Evolutionary conservation across 2,113 vertebrate genomes (phyloP).

Genomic region (Hirundichthys speculiger): DNA sequence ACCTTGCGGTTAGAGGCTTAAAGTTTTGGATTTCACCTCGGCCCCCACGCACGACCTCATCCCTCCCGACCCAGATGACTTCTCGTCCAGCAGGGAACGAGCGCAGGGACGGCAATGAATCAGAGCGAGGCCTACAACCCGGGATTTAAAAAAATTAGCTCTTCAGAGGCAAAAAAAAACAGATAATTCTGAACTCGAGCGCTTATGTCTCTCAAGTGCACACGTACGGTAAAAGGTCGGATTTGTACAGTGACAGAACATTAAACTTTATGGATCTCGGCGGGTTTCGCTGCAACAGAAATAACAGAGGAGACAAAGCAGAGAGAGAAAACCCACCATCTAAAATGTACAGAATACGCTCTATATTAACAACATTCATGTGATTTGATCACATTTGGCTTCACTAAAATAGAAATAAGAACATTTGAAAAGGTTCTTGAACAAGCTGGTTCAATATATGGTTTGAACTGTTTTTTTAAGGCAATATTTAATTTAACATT

Average conservation of each 20-base stretch:
- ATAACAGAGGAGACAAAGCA: slow-evolving; percentile 25
- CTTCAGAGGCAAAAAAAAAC: background rate
- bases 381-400: too few species aligned
- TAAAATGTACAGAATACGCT: slow-evolving; percentile 1
- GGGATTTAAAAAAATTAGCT: slow-evolving; percentile 16
- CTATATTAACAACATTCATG: too few species aligned
- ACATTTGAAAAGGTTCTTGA: background rate
- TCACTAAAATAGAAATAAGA: background rate
- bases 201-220: background rate
- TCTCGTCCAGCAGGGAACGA: slow-evolving; percentile 24
- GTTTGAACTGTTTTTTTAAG: too few species aligned
- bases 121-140: slow-evolving; percentile 4
- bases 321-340: background rate
- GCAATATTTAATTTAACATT: too few species aligned
- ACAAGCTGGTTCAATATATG: background rate
- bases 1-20: slow-evolving; percentile 42
- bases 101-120: slow-evolving; percentile 20
- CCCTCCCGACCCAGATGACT: slow-evolving; percentile 12
- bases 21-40: slow-evolving; percentile 58
- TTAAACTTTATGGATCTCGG: slow-evolving; percentile 42
- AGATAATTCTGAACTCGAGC: slow-evolving; percentile 24
- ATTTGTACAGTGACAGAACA: slow-evolving; percentile 42
- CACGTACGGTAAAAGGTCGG: slow-evolving; percentile 19
- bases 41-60: slow-evolving; percentile 20
- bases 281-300: slow-evolving; percentile 31